Percentiles rank a stretch among this genome's conserved stretches.
phyloP scores from a whole-genome alignment of 2,888 invertebrate species.

The Gnatocerus cornutus region DNA sequence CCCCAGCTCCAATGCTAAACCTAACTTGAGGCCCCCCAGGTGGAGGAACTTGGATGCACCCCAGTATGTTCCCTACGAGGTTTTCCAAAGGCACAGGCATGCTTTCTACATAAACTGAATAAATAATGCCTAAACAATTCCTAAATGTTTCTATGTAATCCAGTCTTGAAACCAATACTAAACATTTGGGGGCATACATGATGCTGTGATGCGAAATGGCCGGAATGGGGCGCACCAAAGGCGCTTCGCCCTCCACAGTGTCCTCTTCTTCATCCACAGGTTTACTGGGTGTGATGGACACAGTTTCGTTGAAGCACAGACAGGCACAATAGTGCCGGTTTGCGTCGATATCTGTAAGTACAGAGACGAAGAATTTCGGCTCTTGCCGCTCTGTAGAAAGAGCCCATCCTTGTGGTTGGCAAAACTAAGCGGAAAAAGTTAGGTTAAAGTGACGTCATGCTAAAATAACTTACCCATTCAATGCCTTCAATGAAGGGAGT shows the following conservation, averaged over 20 bases:
- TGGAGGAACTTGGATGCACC: constrained; percentile 94
- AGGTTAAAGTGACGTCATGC: neutral
- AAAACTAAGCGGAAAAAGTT: constrained; percentile 79
- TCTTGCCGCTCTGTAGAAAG: constrained; percentile 93
- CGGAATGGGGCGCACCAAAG: constrained; percentile 76
- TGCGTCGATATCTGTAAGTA: constrained; percentile 97
- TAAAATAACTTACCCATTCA: constrained; percentile 84
- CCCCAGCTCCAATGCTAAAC: constrained; percentile 97
- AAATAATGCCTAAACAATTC: constrained; percentile 98
- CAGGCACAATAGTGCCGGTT: constrained; percentile 98
- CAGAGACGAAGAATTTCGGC: constrained; percentile 96
- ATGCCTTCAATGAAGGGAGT: constrained; percentile 97
- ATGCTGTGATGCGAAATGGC: constrained; percentile 92
- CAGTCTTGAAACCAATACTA: constrained; percentile 94
- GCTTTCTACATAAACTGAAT: constrained; percentile 96
- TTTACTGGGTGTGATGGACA: constrained; percentile 92
- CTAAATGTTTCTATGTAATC: constrained; percentile 97
- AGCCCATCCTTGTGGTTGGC: constrained; percentile 99
- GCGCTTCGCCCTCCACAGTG: constrained; percentile 78
- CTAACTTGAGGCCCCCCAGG: constrained; percentile 96
- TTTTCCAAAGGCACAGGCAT: constrained; percentile 91
- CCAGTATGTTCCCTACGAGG: constrained; percentile 95
- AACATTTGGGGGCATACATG: constrained; percentile 98
- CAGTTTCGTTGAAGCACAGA: constrained; percentile 96
- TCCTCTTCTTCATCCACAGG: constrained; percentile 95